Conservation (phyloP, 2,888 invertebrate genomes). For the Acrobasis suavella region DNA sequence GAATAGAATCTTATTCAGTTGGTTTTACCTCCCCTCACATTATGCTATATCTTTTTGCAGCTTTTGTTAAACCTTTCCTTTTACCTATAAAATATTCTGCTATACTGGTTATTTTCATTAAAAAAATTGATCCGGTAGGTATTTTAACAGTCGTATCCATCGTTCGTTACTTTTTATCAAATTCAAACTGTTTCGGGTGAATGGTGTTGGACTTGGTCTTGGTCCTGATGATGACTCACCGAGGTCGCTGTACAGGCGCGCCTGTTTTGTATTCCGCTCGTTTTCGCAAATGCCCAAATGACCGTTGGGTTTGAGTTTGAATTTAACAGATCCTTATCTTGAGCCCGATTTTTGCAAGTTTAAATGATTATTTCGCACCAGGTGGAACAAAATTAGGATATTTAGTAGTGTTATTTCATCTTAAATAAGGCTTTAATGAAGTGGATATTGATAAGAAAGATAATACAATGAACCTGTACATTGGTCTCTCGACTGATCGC, state of each 20-base stretch:
- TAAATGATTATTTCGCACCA: not conserved
- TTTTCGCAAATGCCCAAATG: constrained; percentile 41
- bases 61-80: not conserved
- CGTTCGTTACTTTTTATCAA: constrained; percentile 8
- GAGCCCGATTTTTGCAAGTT: not conserved
- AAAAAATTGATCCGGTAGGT: not conserved
- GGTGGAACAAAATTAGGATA: not conserved
- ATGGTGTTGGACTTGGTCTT: not conserved
- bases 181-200: constrained; percentile 47
- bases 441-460: not conserved
- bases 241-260: constrained; percentile 60
- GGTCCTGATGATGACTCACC: constrained; percentile 55
- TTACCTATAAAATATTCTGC: not conserved
- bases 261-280: constrained; percentile 43
- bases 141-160: not conserved
- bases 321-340: constrained; percentile 13
- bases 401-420: not conserved
- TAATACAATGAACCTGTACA: too few relatives aligned
- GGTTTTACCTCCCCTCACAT: too few relatives aligned
- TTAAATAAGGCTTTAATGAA: not conserved
- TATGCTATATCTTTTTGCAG: too few relatives aligned
- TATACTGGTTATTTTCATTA: not conserved
- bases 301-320: constrained; percentile 34
- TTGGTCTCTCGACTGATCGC: too few relatives aligned
- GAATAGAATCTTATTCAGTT: too few relatives aligned